Percentiles rank a stretch among this genome's conserved stretches.
Conservation (phyloP, 2,797 vertebrate species). For the Esox lucius region DNA sequence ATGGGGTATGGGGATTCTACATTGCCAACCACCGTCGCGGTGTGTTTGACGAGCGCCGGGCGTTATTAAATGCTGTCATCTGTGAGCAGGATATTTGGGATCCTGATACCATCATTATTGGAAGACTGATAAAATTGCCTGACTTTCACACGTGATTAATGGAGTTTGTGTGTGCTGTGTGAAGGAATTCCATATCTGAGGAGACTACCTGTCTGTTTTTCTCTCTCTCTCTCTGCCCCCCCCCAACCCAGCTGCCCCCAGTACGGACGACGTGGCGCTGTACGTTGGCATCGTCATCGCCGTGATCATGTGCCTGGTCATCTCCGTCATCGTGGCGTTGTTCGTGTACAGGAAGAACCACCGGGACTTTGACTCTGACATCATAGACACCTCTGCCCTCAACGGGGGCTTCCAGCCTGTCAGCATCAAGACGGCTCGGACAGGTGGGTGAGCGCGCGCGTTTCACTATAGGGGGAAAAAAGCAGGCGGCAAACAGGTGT, state of each 20-base stretch:
- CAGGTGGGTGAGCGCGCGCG: slow-evolving; percentile 66
- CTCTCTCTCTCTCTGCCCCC: background rate
- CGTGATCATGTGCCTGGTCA: slow-evolving; percentile 83
- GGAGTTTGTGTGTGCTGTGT: slow-evolving; percentile 14
- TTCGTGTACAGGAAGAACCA: slow-evolving; percentile 88
- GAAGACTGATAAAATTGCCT: slow-evolving; percentile 42
- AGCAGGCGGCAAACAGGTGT: background rate
- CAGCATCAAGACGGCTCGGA: slow-evolving; percentile 86
- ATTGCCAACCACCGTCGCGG: slow-evolving; percentile 27
- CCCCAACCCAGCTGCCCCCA: slow-evolving; percentile 76
- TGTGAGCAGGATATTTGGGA: slow-evolving; percentile 68
- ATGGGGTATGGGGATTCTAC: background rate
- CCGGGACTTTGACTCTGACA: slow-evolving; percentile 84
- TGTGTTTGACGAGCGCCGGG: slow-evolving; percentile 44
- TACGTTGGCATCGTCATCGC: slow-evolving; percentile 85
- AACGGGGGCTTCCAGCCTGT: slow-evolving; percentile 88
- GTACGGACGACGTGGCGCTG: slow-evolving; percentile 82
- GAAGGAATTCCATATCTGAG: background rate
- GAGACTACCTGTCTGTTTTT: background rate
- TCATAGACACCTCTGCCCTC: slow-evolving; percentile 83
- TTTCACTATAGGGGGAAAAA: background rate
- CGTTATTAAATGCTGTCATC: slow-evolving; percentile 66
- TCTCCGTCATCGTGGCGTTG: slow-evolving; percentile 79
- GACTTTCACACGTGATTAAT: slow-evolving; percentile 46
- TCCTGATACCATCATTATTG: slow-evolving; percentile 61